These are phyloP conservation scores for Drosophila orena DNA, from an alignment of 1,140 invertebrate species.

Conservation along the genomic window DNA sequence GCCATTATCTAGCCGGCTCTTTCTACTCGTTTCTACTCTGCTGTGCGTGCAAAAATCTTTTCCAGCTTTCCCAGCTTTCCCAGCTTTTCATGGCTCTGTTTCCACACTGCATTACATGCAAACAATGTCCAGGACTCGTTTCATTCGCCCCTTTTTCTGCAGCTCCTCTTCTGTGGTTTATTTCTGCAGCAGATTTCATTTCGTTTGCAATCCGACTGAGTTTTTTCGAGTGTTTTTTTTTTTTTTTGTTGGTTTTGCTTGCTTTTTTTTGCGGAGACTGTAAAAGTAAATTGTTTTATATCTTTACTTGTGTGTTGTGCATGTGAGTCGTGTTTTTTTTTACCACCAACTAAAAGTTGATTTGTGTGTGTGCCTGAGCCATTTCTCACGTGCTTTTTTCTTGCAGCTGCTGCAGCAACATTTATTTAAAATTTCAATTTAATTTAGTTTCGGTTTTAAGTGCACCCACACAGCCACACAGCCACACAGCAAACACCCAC, in stretches of 20 bases:
- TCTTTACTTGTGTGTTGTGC: slow-evolving; percentile 31
- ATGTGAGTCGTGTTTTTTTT: slow-evolving; percentile 20
- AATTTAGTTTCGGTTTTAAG: slow-evolving; percentile 82
- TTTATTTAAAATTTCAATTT: slow-evolving; percentile 83
- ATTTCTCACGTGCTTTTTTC: slow-evolving; percentile 66
- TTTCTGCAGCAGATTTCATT: slow-evolving; percentile 78
- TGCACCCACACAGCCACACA: slow-evolving; percentile 42
- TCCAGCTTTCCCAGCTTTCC: slow-evolving; percentile 33
- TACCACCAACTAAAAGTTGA: slow-evolving; percentile 45
- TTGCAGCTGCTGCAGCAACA: slow-evolving; percentile 42
- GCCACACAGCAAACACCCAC: slow-evolving; percentile 5
- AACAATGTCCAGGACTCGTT: slow-evolving; percentile 52
- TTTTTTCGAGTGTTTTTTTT: slow-evolving; percentile 24
- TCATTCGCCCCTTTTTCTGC: slow-evolving; percentile 30
- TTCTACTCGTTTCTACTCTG: slow-evolving; percentile 25
- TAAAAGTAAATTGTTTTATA: slow-evolving; percentile 79
- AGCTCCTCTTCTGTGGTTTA: slow-evolving; percentile 55
- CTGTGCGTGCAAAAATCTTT: slow-evolving; percentile 72
- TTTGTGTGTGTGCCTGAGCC: slow-evolving; percentile 46
- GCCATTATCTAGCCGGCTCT: slow-evolving; percentile 32
- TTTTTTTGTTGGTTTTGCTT: slow-evolving; percentile 8
- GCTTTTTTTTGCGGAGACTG: slow-evolving; percentile 30
- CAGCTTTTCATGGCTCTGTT: slow-evolving; percentile 22
- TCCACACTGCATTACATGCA: slow-evolving; percentile 53
- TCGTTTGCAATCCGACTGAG: slow-evolving; percentile 59